phyloP scores from a whole-genome alignment of 2,797 vertebrate species.

The Rallus crepitans region DNA sequence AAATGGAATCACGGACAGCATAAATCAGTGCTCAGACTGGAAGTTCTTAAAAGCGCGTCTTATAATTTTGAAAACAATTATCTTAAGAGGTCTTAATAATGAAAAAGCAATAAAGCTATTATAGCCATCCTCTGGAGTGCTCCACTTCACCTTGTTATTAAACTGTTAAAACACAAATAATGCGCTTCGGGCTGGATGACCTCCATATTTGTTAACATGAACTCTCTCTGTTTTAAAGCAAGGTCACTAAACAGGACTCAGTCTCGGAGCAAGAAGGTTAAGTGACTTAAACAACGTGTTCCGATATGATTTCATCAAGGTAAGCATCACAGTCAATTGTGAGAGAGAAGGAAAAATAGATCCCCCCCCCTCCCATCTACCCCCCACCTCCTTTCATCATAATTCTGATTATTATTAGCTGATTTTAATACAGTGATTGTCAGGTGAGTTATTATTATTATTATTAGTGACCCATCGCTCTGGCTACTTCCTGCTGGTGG shows the following conservation, averaged over 20 bases:
- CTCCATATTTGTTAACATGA: constrained; percentile 79
- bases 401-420: constrained; percentile 8
- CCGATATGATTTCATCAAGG: constrained; percentile 64
- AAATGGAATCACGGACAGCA: constrained; percentile 72
- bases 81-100: constrained; percentile 80
- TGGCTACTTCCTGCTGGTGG: neutral
- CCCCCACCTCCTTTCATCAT: constrained; percentile 1
- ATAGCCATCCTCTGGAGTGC: constrained; percentile 67
- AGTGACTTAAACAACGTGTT: constrained; percentile 65
- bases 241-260: constrained; percentile 73
- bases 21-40: constrained; percentile 74
- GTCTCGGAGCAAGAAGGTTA: constrained; percentile 73
- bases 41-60: constrained; percentile 74
- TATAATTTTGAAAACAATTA: constrained; percentile 81
- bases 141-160: constrained; percentile 77
- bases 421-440: constrained; percentile 21
- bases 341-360: constrained; percentile 58
- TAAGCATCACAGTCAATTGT: constrained; percentile 74
- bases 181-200: constrained; percentile 66
- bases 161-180: constrained; percentile 77
- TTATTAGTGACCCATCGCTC: neutral
- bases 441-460: neutral
- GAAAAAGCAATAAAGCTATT: constrained; percentile 73
- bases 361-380: constrained; percentile 2
- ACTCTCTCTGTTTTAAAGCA: constrained; percentile 56